Evolutionary conservation across 2,797 vertebrate species (phyloP).

Genomic region (Saxicola maurus): DNA sequence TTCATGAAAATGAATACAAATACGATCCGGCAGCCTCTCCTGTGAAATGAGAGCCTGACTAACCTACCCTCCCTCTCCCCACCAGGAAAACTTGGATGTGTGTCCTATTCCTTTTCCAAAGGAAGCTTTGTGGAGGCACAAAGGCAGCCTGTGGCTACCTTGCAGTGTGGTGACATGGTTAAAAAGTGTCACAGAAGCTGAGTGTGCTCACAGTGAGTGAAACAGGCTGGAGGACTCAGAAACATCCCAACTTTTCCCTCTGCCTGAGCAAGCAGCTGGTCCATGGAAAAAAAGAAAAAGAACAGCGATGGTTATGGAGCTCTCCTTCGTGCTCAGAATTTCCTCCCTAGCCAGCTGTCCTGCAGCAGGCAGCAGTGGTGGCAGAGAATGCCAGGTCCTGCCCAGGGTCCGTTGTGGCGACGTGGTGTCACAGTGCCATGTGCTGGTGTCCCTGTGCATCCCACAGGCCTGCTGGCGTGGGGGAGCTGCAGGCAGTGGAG

Average conservation of each 20-base stretch:
- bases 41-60: slow-evolving; percentile 41
- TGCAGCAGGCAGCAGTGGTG: background rate
- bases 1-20: slow-evolving; percentile 77
- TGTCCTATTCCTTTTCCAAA: background rate
- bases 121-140: background rate
- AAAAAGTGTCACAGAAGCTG: background rate
- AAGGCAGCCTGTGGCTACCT: background rate
- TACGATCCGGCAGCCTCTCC: slow-evolving; percentile 58
- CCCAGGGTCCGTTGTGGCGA: rapidly evolving
- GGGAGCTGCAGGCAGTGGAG: slow-evolving; percentile 17
- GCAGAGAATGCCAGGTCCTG: background rate
- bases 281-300: background rate
- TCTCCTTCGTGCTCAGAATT: background rate
- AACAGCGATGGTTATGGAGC: background rate
- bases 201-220: background rate
- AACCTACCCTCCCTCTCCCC: slow-evolving; percentile 17
- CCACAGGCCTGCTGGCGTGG: background rate
- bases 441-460: background rate
- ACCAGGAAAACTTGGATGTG: background rate
- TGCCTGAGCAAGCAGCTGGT: background rate
- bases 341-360: background rate
- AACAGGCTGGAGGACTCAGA: background rate
- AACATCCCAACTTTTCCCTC: background rate
- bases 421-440: background rate
- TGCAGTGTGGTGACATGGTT: rapidly evolving